A percentile compares a stretch with the other conserved stretches of the same genome.
These are phyloP conservation scores for Osmerus eperlanus DNA, from an alignment of 2,113 vertebrate species.

Conservation along the genomic window DNA sequence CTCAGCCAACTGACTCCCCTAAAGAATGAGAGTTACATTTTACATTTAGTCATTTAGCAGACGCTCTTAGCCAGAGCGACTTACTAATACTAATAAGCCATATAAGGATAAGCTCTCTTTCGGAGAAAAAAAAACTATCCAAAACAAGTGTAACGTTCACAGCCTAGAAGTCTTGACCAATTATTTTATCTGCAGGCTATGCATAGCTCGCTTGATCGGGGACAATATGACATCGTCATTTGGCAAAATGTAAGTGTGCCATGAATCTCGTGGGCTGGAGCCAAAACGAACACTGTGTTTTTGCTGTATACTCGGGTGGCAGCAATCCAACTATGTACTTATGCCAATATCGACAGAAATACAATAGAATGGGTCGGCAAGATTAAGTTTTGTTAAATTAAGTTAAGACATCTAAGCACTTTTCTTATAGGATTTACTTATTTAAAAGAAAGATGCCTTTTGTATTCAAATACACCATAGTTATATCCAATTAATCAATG, in stretches of 20 bases:
- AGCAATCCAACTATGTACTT: not conserved
- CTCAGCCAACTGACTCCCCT: no score
- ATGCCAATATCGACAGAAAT: not conserved
- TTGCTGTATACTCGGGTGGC: not conserved
- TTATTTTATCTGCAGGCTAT: conserved; percentile 40
- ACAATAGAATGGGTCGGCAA: not conserved
- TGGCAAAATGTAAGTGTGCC: conserved; percentile 11
- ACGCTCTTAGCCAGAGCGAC: no score
- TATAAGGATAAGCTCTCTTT: no score
- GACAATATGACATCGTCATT: conserved; percentile 30
- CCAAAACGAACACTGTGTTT: not conserved
- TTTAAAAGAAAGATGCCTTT: no score
- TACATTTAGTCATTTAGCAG: no score
- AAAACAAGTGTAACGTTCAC: conserved; percentile 17
- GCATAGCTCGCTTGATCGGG: conserved; percentile 36
- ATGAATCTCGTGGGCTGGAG: conserved; percentile 3
- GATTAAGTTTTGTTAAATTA: no score
- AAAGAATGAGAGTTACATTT: no score
- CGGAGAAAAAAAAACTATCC: not conserved
- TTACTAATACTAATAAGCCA: no score
- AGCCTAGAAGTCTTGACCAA: conserved; percentile 25
- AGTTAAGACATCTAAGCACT: no score
- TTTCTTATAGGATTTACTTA: no score
- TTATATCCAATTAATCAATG: no score
- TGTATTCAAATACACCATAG: no score